phyloP scores from a whole-genome alignment of 2,888 invertebrate species.

The Frankliniella fusca region DNA sequence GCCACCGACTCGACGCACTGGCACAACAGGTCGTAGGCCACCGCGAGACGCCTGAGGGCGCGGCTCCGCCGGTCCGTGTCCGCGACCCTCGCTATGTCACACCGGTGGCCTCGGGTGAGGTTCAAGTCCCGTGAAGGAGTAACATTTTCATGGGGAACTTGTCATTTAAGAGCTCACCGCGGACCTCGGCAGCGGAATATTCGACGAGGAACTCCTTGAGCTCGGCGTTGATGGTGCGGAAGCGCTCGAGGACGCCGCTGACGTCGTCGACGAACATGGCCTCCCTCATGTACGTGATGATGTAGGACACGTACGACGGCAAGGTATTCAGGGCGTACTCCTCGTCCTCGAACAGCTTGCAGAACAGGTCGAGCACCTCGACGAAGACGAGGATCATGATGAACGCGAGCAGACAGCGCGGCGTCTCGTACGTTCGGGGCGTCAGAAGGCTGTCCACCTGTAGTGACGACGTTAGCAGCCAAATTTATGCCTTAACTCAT shows the following conservation, averaged over 20 bases:
- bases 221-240: neutral
- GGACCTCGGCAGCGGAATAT: neutral
- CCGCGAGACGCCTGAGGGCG: neutral
- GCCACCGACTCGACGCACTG: neutral
- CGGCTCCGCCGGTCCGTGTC: neutral
- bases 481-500: no score
- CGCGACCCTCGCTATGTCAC: neutral
- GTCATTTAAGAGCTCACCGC: neutral
- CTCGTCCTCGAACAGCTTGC: neutral
- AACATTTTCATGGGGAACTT: neutral
- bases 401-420: neutral
- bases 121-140: neutral
- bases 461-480: no score
- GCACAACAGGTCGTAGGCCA: neutral
- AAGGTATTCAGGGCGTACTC: neutral
- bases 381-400: neutral
- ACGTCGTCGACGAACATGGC: slow-evolving; percentile 14
- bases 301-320: neutral
- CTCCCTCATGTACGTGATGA: neutral
- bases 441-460: neutral
- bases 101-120: neutral
- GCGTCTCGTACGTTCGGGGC: neutral
- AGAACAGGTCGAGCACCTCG: neutral
- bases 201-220: neutral
- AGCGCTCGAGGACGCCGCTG: neutral